Percentiles rank a stretch among this genome's conserved stretches.
Conservation (phyloP, 2,888 invertebrate genomes). For the Ornithoptera alexandrae region DNA sequence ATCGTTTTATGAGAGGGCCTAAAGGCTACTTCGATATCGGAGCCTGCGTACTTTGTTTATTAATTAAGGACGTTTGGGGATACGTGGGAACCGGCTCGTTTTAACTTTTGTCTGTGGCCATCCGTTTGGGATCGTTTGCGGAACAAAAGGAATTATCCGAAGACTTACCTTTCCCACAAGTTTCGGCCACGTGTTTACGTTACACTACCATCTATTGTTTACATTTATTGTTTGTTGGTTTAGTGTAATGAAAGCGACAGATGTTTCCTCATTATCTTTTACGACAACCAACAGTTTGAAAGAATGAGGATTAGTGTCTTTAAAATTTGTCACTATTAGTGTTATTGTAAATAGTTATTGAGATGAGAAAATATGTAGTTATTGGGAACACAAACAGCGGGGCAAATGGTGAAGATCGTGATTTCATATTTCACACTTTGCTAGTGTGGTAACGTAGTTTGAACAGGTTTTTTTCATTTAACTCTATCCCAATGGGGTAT, state of each 20-base stretch:
- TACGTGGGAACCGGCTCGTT: constrained; percentile 65
- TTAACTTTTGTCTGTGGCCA: constrained; percentile 51
- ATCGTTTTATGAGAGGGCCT: constrained; percentile 74
- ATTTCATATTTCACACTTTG: constrained; percentile 80
- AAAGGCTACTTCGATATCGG: constrained; percentile 71
- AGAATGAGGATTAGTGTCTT: constrained; percentile 47
- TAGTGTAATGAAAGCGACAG: constrained; percentile 50
- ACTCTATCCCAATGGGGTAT: constrained; percentile 40
- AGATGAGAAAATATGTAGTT: constrained; percentile 57
- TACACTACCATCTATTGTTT: constrained; percentile 48
- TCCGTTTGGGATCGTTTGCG: constrained; percentile 59
- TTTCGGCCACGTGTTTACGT: constrained; percentile 49
- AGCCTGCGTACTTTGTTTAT: constrained; percentile 63
- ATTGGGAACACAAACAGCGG: constrained; percentile 76
- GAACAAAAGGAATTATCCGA: constrained; percentile 67
- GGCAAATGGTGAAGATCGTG: constrained; percentile 72
- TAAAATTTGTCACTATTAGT: constrained; percentile 38
- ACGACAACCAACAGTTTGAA: constrained; percentile 41
- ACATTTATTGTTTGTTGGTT: constrained; percentile 45
- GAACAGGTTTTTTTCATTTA: constrained; percentile 68
- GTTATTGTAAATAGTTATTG: constrained; percentile 55
- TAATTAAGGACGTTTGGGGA: constrained; percentile 66
- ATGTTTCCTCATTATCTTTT: constrained; percentile 55
- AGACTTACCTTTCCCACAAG: constrained; percentile 56
- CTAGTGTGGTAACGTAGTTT: constrained; percentile 65